These are phyloP conservation scores for Sinelater perroti DNA, from an alignment of 2,888 invertebrate genomes.

Conservation along the genomic window DNA sequence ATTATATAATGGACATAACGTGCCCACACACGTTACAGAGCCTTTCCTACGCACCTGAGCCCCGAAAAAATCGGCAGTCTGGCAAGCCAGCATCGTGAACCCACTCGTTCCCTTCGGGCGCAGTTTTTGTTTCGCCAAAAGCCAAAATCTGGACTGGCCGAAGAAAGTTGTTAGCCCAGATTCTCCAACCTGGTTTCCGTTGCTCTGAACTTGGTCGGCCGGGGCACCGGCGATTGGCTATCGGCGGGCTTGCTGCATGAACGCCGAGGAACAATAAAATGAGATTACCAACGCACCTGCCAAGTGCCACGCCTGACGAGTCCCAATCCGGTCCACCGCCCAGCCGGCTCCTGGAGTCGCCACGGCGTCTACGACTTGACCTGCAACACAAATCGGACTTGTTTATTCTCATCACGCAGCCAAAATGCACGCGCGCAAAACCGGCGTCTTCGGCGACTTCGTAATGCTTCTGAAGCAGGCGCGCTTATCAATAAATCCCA, in stretches of 20 bases:
- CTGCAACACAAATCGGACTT: conserved; percentile 61
- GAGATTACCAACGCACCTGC: conserved; percentile 66
- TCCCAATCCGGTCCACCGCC: conserved; percentile 80
- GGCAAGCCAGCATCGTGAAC: too few relatives aligned
- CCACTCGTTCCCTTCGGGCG: too few relatives aligned
- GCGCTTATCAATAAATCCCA: too few relatives aligned
- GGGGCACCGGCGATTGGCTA: neutral
- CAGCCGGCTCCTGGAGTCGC: conserved; percentile 86
- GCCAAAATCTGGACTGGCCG: too few relatives aligned
- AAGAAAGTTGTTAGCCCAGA: conserved; percentile 13
- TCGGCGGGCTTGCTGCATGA: neutral
- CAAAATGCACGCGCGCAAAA: neutral
- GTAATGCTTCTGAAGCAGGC: neutral
- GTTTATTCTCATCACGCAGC: neutral
- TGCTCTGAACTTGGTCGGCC: neutral
- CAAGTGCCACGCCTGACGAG: conserved; percentile 86
- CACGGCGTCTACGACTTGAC: conserved; percentile 85
- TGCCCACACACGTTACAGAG: neutral
- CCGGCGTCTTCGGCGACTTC: conserved; percentile 7
- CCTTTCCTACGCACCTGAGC: conserved; percentile 6
- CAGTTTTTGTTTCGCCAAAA: too few relatives aligned
- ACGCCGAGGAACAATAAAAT: neutral
- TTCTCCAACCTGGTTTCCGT: neutral
- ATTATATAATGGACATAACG: neutral
- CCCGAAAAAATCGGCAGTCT: too few relatives aligned